A percentile compares a stretch with the other conserved stretches of the same genome.
Evolutionary conservation across 2,888 invertebrate species (phyloP).

Genomic region (Microplitis manilae): DNA sequence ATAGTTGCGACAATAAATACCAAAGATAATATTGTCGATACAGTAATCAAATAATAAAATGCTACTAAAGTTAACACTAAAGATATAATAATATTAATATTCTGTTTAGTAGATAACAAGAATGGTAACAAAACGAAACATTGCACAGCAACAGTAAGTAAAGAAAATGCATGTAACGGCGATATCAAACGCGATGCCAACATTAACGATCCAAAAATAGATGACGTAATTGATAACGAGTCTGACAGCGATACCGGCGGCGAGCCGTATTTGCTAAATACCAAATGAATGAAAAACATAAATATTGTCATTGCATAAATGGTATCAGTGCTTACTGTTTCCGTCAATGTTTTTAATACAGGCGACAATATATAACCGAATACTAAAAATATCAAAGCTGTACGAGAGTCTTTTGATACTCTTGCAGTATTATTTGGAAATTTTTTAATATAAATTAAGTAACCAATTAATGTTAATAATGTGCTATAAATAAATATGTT

Average conservation of each 20-base stretch:
- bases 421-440: constrained; percentile 53
- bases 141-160: constrained; percentile 90
- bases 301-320: constrained; percentile 94
- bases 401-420: constrained; percentile 79
- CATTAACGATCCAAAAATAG: constrained; percentile 95
- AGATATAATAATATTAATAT: constrained; percentile 75
- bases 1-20: constrained; percentile 77
- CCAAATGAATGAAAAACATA: constrained; percentile 89
- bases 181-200: constrained; percentile 91
- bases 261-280: constrained; percentile 94
- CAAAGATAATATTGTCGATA: constrained; percentile 75
- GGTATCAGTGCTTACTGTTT: constrained; percentile 97
- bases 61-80: constrained; percentile 74
- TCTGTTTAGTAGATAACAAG: constrained; percentile 77
- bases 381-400: constrained; percentile 84
- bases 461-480: constrained; percentile 76
- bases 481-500: constrained; percentile 77
- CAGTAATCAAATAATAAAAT: constrained; percentile 72
- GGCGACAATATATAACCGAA: constrained; percentile 94
- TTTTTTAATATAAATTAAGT: constrained; percentile 74
- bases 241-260: constrained; percentile 91
- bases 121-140: constrained; percentile 92
- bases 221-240: constrained; percentile 93
- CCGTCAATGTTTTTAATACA: constrained; percentile 92
- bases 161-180: constrained; percentile 88